Base-by-base conservation (phyloP, 2,888 invertebrate species). In the Pterobdella sp. region DNA sequence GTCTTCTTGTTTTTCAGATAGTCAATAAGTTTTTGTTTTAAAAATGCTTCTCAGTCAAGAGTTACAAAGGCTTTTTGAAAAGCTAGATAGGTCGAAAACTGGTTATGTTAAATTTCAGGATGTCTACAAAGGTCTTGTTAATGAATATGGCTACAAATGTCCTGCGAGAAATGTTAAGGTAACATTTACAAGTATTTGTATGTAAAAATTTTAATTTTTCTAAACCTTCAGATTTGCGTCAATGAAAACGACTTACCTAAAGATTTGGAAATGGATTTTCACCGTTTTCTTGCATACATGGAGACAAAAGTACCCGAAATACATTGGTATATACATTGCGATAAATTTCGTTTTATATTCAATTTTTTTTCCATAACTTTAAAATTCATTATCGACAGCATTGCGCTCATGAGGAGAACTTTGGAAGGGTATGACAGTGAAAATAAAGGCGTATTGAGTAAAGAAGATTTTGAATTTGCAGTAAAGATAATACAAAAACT, bases 321-420 rank as follows among this genome's bases (percentile, higher is more conserved):
- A 14, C 68, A 68, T 42, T 34, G 35, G 68, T 68, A 31, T 29
- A 63, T 29, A 63, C n/a, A 10, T 63, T 26, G n/a, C n/a, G 14
- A 63, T 63, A 63, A 63, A 63, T 63, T 14, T 63, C 63, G 31
- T 63, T 63, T 26, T n/a, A 63, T 63, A 63, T 42, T 42, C 42
- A 42, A 42, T 7, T 42, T 42, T 42, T 42, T 42, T 42, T 42
- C 10, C 42, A 18, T 42, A 18, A 14, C 18, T 42, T 7, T 42
- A 42, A 42, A 7, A 42, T 42, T 29, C 32, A 7, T 65, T 29
- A 34, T 32, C n/a, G 4, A 10, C 36, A 68, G 68, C 14, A 68
- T 68, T 18, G 68, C 68, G 35, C 35, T 36, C 10, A 36, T 68
- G 68, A 36, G 68, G 26, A 36, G 7, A 22, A 7, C 7, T 4